Evolutionary conservation across 2,113 vertebrate species (phyloP), one percentile per base, ranked within the genome.

Genomic region (Sturnira hondurensis): DNA sequence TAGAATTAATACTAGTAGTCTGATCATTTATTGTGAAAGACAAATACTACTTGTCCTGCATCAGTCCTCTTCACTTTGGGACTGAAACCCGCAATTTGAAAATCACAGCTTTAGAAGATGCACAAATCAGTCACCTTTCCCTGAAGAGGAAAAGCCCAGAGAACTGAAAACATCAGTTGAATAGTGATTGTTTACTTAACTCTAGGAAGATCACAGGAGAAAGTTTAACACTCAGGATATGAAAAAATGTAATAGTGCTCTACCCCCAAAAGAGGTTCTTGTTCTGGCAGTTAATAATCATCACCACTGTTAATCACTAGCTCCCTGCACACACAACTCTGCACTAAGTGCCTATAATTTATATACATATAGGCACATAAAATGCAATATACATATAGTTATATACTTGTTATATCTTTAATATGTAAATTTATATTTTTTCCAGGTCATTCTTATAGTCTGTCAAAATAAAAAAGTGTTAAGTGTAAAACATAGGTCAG

Each of bases 51-150:
- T 47, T 83, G 67, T 65, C 9, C 22, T 78, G 36, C 13, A 33
- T 83, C 83, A 84, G 71, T 31, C 86, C 86, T 88, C 54, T 61
- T 90, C 68, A 71, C 45, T 92, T 78, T 2, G 90, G 74, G 38
- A 63, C 61, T 63, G 13, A 63, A 63, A 63, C 5, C 38, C 56
- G 19, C 24, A 67, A 89, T 86, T 71, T 71, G 41, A 84, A 89
- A 92, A 93, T 47, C 8, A 92, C n/a, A 96, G 47, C 45, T 86
- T 91, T 43, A 93, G 52, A 77, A 33, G 36, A 89, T 5, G 17
- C 22, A 82, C 52, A 87, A 85, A 74, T 91, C 43, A 94, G 52
- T 14, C 71, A 95, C 41, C 63, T 96, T 90, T 90, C 68, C 89
- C 15, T 78, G 24, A 90, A 38, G 56, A 68, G 86, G 73, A 54